Conservation (phyloP, 1,140 invertebrate genomes). For the Ctenoplectra terminalis region DNA sequence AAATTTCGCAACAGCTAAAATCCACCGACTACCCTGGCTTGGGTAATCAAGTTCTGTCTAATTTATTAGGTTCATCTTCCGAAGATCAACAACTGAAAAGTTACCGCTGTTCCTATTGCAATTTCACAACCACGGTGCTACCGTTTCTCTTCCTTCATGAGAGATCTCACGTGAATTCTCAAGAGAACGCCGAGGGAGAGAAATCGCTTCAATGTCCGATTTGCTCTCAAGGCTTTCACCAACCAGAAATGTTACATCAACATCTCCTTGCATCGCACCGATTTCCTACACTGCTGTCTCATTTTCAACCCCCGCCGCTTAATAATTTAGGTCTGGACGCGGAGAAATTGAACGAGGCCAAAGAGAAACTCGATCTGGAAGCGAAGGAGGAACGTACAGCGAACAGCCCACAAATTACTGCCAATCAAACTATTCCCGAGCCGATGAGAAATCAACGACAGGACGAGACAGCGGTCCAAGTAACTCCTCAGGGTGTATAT, state of each 20-base stretch:
- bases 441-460: constrained; percentile 73
- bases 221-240: constrained; percentile 84
- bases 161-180: constrained; percentile 87
- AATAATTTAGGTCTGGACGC: constrained; percentile 62
- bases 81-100: constrained; percentile 85
- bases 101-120: constrained; percentile 94
- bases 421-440: constrained; percentile 44
- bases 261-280: constrained; percentile 85
- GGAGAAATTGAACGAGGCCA: constrained; percentile 63
- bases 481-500: constrained; percentile 80
- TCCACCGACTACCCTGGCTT: constrained; percentile 75
- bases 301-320: constrained; percentile 74
- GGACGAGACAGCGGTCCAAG: constrained; percentile 76
- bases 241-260: constrained; percentile 85
- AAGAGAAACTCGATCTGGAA: constrained; percentile 59
- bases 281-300: constrained; percentile 83
- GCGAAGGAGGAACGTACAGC: constrained; percentile 70
- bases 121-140: constrained; percentile 93
- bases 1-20: constrained; percentile 73
- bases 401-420: constrained; percentile 67
- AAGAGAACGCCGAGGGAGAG: constrained; percentile 63
- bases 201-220: constrained; percentile 84
- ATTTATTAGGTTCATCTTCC: constrained; percentile 84
- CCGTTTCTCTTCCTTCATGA: constrained; percentile 96
- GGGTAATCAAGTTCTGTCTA: constrained; percentile 84